phyloP scores from a whole-genome alignment of 2,888 invertebrate genomes.

The Willowsia nigromaculata region DNA sequence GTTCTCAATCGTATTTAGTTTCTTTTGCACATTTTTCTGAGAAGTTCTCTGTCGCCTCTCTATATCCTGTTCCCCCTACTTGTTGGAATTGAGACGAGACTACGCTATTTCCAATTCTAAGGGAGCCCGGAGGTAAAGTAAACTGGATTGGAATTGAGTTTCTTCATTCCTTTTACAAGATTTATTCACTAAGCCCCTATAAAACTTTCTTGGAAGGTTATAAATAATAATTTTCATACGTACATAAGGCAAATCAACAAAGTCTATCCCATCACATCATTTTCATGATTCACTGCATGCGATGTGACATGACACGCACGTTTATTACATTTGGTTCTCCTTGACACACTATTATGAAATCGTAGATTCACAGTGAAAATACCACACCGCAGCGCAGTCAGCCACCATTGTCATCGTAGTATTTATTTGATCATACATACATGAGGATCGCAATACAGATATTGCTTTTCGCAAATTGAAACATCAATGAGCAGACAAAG shows the following conservation, averaged over 20 bases:
- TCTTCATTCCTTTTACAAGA: neutral
- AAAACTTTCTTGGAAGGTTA: neutral
- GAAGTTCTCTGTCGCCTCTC: neutral
- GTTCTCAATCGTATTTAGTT: neutral
- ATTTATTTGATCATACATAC: neutral
- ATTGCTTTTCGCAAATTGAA: too few species aligned
- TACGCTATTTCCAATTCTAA: conserved; percentile 22
- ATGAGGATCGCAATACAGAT: neutral
- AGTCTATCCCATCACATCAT: neutral
- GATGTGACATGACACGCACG: neutral
- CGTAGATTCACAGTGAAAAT: neutral
- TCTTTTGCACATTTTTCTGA: neutral
- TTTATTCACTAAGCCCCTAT: neutral
- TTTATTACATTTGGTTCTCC: neutral
- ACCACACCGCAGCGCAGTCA: neutral
- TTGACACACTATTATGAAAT: conserved; percentile 18
- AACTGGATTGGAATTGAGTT: conserved; percentile 19
- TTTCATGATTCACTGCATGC: neutral
- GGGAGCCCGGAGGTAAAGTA: conserved; percentile 14
- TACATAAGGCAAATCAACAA: neutral
- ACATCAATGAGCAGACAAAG: too few species aligned
- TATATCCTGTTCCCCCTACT: neutral
- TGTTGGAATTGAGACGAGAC: conserved; percentile 10
- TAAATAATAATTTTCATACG: neutral
- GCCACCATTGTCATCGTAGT: neutral